Percentiles rank a stretch among this genome's conserved stretches.
These are phyloP conservation scores for Mixornis gularis DNA, from an alignment of 2,113 vertebrate species.

Conservation along the genomic window DNA sequence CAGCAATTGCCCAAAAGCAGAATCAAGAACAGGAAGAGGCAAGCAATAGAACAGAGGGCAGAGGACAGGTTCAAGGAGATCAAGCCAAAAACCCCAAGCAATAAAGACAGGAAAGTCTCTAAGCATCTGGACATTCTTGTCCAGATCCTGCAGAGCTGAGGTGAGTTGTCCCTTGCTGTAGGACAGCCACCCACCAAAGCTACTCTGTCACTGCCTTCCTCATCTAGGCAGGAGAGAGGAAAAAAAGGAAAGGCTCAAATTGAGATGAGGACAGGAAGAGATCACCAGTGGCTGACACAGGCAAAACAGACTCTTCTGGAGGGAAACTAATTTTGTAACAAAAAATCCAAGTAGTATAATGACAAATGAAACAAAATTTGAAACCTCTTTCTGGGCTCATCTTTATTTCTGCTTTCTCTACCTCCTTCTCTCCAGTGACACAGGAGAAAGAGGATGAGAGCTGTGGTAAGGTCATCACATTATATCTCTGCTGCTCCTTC, in stretches of 20 bases:
- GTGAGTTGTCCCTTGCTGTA: background rate
- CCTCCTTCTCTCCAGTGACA: rapidly evolving
- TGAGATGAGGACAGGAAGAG: background rate
- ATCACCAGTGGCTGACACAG: background rate
- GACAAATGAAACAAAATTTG: background rate
- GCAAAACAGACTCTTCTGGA: background rate
- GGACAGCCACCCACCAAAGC: background rate
- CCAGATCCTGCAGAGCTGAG: background rate
- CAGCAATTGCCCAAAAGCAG: background rate
- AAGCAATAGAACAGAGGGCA: background rate
- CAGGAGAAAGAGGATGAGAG: background rate
- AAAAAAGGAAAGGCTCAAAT: background rate
- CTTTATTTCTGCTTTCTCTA: background rate
- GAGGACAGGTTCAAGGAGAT: background rate
- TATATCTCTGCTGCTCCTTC: background rate
- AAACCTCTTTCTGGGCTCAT: background rate
- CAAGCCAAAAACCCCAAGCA: background rate
- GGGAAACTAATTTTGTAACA: background rate
- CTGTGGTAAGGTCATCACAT: background rate
- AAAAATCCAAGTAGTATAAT: background rate
- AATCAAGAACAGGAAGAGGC: background rate
- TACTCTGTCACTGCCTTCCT: background rate
- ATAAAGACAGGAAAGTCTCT: background rate
- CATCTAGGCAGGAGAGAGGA: background rate
- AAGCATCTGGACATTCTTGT: background rate